A percentile compares a stretch with the other conserved stretches of the same genome.
Conservation (phyloP, 2,888 invertebrate genomes). For the Steinernema scapterisci region DNA sequence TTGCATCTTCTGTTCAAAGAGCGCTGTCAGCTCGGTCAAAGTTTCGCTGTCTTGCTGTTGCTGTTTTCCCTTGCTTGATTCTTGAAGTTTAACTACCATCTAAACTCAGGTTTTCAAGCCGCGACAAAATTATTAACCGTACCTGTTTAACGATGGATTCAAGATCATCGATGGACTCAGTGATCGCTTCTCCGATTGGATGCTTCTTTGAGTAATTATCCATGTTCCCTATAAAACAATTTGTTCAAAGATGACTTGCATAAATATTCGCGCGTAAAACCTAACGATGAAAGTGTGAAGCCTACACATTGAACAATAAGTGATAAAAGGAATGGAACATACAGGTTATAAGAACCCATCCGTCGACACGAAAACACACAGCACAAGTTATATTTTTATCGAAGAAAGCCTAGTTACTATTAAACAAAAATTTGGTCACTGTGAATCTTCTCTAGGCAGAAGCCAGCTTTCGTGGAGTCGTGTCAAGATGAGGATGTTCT, state of each 20-base stretch:
- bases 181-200: background rate
- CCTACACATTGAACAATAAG: background rate
- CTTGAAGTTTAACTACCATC: background rate
- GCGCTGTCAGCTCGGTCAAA: background rate
- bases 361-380: too few species aligned
- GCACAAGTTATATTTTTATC: conserved; percentile 4
- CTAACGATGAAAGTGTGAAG: background rate
- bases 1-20: background rate
- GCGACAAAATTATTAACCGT: background rate
- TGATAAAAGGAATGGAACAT: too few species aligned
- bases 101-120: background rate
- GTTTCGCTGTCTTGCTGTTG: background rate
- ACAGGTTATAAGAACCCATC: background rate
- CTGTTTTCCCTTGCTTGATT: background rate
- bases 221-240: background rate
- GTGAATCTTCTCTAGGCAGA: conserved; percentile 30
- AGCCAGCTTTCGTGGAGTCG: conserved; percentile 23
- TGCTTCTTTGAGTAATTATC: background rate
- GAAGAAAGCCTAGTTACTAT: conserved; percentile 22
- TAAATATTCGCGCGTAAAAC: too few species aligned
- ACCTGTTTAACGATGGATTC: conserved; percentile 13
- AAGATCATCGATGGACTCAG: conserved; percentile 6
- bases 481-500: conserved; percentile 39
- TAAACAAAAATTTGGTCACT: conserved; percentile 11
- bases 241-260: too few species aligned